These are phyloP conservation scores for Pilophorus perplexus DNA, from an alignment of 2,888 invertebrate species.

Conservation along the genomic window DNA sequence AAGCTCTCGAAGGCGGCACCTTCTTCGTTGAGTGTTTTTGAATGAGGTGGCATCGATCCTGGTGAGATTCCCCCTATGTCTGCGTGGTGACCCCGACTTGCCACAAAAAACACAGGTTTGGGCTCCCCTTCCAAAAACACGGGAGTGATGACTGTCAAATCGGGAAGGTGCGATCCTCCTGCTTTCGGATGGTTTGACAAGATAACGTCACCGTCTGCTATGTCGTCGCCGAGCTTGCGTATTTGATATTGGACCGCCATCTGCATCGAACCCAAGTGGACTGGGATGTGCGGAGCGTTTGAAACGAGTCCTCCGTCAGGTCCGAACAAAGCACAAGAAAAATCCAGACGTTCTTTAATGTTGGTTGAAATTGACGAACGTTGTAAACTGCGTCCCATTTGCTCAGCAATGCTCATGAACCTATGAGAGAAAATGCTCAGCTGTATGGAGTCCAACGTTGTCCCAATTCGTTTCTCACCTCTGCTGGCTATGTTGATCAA, in stretches of 20 bases:
- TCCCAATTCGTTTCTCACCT: conserved; percentile 56
- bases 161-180: conserved; percentile 96
- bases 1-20: conserved; percentile 94
- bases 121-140: conserved; percentile 73
- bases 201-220: conserved; percentile 86
- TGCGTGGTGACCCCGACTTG: conserved; percentile 96
- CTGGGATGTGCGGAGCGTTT: conserved; percentile 99
- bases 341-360: conserved; percentile 97
- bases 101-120: conserved; percentile 92
- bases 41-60: conserved; percentile 94
- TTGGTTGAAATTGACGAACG: conserved; percentile 97
- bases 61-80: conserved; percentile 94
- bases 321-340: conserved; percentile 97
- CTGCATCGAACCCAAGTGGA: conserved; percentile 94
- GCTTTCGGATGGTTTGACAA: conserved; percentile 94
- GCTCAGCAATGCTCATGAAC: conserved; percentile 99
- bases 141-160: conserved; percentile 97
- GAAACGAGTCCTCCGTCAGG: conserved; percentile 96
- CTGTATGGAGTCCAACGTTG: conserved; percentile 80
- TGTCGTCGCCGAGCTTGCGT: conserved; percentile 65
- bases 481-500: conserved; percentile 65
- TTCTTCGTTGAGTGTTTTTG: conserved; percentile 80
- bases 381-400: conserved; percentile 97
- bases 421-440: conserved; percentile 96
- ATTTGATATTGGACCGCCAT: conserved; percentile 90